These are phyloP conservation scores for Eriocheir sinensis DNA, from an alignment of 1,140 invertebrate genomes.

Conservation along the genomic window DNA sequence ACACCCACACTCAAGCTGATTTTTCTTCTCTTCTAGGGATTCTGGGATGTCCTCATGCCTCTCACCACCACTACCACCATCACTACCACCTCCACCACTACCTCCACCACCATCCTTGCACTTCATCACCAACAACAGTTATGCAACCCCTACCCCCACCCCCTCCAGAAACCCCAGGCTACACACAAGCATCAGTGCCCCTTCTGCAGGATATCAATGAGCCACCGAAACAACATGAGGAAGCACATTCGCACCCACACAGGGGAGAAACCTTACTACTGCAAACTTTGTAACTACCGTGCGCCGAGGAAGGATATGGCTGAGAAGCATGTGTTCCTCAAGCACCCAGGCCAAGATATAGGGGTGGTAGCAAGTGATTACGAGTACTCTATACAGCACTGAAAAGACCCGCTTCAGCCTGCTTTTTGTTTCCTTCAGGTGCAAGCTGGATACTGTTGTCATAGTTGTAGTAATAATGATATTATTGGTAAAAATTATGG, in stretches of 20 bases:
- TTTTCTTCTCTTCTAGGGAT: constrained; percentile 72
- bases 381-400: background rate
- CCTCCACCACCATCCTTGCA: constrained; percentile 26
- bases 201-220: constrained; percentile 67
- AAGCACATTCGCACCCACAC: constrained; percentile 71
- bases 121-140: constrained; percentile 51
- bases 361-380: constrained; percentile 57
- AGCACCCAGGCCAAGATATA: constrained; percentile 62
- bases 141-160: background rate
- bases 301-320: constrained; percentile 71
- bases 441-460: background rate
- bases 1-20: constrained; percentile 56
- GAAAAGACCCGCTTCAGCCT: background rate
- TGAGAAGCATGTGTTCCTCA: constrained; percentile 68
- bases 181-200: constrained; percentile 59
- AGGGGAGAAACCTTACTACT: constrained; percentile 69
- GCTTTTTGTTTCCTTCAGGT: too few species aligned
- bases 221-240: constrained; percentile 71
- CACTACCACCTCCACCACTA: background rate
- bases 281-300: constrained; percentile 62
- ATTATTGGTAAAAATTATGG: too few species aligned
- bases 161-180: constrained; percentile 52
- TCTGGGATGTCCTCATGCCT: constrained; percentile 70
- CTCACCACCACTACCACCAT: background rate
- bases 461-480: too few species aligned